phyloP scores from a whole-genome alignment of 1,140 invertebrate genomes.

The Sminthurides bifidus region DNA sequence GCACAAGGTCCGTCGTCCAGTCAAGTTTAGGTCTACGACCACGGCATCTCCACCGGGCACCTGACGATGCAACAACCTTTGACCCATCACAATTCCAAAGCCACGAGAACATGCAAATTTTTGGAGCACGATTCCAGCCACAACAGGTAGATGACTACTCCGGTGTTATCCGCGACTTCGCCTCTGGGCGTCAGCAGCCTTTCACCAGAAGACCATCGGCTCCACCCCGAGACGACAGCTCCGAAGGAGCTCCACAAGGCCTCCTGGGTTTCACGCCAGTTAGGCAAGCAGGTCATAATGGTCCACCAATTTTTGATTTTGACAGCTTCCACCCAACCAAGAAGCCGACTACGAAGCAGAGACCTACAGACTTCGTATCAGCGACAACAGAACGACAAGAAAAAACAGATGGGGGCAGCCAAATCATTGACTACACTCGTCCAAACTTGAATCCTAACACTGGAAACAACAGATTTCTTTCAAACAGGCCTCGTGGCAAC shows the following conservation, averaged over 20 bases:
- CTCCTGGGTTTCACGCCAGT: not conserved
- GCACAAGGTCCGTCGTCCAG: not conserved
- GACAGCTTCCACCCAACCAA: not conserved
- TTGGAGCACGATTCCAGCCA: not conserved
- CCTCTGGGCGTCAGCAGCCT: not conserved
- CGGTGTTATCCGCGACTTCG: constrained; percentile 2
- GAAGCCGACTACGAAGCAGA: not conserved
- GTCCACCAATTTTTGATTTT: constrained; percentile 9
- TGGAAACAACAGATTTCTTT: no score
- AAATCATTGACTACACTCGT: constrained; percentile 2
- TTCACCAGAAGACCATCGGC: no score
- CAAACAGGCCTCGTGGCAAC: no score
- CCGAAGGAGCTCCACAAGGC: not conserved
- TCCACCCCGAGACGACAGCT: no score
- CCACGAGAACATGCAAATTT: not conserved
- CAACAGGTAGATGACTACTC: constrained; percentile 10
- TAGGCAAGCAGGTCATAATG: not conserved
- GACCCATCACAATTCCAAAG: not conserved
- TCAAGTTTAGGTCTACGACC: not conserved
- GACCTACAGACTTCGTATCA: not conserved
- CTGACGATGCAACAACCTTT: not conserved
- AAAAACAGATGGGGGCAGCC: not conserved
- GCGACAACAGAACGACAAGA: not conserved
- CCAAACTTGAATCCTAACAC: not conserved
- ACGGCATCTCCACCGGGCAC: not conserved